A percentile compares a stretch with the other conserved stretches of the same genome.
phyloP scores from a whole-genome alignment of 92 coral and sea anemone genomes.

The Porites lobata region DNA sequence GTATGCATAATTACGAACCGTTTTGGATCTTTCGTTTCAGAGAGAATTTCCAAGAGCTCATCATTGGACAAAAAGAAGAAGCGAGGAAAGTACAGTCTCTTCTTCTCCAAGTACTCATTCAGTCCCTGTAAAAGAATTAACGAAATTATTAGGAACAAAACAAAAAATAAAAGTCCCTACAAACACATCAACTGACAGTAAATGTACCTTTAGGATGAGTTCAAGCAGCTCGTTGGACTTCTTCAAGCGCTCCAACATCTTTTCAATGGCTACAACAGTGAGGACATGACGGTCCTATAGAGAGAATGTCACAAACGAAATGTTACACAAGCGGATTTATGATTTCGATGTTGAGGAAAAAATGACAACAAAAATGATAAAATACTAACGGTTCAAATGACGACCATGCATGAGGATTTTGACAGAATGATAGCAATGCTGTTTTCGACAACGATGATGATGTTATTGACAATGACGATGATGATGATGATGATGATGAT shows the following conservation, averaged over 20 bases:
- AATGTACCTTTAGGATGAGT: constrained; percentile 92
- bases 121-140: constrained; percentile 72
- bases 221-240: constrained; percentile 98
- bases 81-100: constrained; percentile 96
- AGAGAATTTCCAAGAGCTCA: constrained; percentile 93
- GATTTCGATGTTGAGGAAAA: too few species aligned
- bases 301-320: neutral
- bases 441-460: neutral
- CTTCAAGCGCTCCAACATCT: constrained; percentile 94
- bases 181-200: neutral
- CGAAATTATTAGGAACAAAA: neutral
- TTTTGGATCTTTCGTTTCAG: constrained; percentile 98
- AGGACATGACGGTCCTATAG: constrained; percentile 93
- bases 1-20: constrained; percentile 59
- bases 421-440: neutral
- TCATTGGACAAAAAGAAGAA: constrained; percentile 98
- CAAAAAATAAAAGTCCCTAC: too few species aligned
- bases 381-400: too few species aligned
- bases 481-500: neutral
- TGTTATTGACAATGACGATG: neutral
- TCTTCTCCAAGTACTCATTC: constrained; percentile 98
- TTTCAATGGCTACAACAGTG: constrained; percentile 94
- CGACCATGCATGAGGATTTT: neutral
- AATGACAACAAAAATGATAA: neutral
- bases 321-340: too few species aligned